A percentile compares a stretch with the other conserved stretches of the same genome.
These are phyloP conservation scores for Cephalopholis sonnerati DNA, from an alignment of 2,113 vertebrate species.

Conservation along the genomic window DNA sequence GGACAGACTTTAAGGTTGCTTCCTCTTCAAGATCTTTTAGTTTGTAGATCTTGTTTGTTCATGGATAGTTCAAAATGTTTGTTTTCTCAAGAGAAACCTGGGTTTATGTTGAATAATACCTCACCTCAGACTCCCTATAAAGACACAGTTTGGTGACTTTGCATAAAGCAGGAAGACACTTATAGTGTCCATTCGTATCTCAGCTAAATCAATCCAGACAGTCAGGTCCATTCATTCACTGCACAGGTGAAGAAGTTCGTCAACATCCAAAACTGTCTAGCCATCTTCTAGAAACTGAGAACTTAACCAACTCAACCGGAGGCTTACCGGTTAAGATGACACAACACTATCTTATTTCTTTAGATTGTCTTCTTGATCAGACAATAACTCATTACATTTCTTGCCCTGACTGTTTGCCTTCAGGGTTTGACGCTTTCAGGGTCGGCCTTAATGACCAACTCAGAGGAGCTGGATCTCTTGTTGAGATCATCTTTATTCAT, in stretches of 20 bases:
- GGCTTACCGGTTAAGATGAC: background rate
- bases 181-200: background rate
- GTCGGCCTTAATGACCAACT: background rate
- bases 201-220: no score
- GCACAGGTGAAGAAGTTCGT: background rate
- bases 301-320: background rate
- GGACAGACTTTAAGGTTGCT: background rate
- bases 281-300: background rate
- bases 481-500: background rate
- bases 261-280: background rate
- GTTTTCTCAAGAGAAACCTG: background rate
- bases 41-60: no score
- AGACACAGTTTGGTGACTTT: constrained; percentile 4
- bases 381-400: background rate
- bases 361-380: background rate
- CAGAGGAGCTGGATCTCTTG: background rate
- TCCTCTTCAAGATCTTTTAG: background rate
- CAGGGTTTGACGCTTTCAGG: background rate
- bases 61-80: no score
- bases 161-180: background rate
- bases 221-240: background rate
- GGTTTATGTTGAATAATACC: background rate
- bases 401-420: background rate
- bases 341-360: background rate
- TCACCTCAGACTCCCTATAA: background rate